Evolutionary conservation across 2,113 vertebrate species (phyloP).

Genomic region (Anolis sagrei): DNA sequence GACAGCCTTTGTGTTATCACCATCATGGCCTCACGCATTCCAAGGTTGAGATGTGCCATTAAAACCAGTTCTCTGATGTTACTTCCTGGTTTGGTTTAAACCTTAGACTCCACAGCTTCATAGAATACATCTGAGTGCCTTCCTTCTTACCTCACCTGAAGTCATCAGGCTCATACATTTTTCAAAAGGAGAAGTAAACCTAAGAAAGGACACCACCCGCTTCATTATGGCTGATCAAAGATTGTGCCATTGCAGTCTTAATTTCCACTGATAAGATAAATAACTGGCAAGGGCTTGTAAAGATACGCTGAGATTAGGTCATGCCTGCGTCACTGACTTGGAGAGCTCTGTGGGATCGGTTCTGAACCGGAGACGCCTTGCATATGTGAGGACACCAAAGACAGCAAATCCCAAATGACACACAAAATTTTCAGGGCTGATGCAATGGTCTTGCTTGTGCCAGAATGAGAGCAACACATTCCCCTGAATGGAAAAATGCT

Average conservation of each 20-base stretch:
- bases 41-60: no score
- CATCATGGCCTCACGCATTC: not conserved
- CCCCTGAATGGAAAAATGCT: slow-evolving; percentile 1
- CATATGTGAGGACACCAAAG: accelerated
- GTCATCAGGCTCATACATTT: not conserved
- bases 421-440: accelerated
- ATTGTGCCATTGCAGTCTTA: not conserved
- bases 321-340: accelerated
- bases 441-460: not conserved
- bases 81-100: not conserved
- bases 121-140: not conserved
- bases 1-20: not conserved
- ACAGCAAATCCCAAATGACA: not conserved
- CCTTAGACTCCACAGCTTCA: not conserved
- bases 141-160: slow-evolving; percentile 1
- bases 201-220: slow-evolving; percentile 8
- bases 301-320: not conserved
- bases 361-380: not conserved
- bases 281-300: not conserved
- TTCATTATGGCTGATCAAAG: not conserved
- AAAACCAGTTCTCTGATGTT: not conserved
- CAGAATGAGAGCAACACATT: not conserved
- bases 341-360: accelerated
- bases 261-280: not conserved
- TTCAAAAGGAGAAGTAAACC: not conserved